These are phyloP conservation scores for Zalophus californianus DNA, from an alignment of 2,797 vertebrate genomes.

Conservation along the genomic window DNA sequence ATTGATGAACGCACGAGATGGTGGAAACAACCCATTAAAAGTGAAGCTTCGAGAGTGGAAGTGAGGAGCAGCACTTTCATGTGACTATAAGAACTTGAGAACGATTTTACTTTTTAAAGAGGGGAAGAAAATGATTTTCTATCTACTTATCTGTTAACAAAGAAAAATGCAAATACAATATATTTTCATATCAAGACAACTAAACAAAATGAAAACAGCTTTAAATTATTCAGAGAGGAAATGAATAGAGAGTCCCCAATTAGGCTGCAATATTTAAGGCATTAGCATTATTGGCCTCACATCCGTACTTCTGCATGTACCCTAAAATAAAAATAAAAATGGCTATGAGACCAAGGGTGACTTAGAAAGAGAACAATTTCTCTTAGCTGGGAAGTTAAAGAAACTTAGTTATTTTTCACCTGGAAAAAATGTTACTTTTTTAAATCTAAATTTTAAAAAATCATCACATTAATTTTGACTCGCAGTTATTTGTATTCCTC, in stretches of 20 bases:
- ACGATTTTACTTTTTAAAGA: slow-evolving; percentile 42
- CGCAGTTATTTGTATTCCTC: neutral
- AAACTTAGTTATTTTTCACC: slow-evolving; percentile 19
- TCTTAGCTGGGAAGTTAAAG: slow-evolving; percentile 57
- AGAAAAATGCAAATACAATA: slow-evolving; percentile 65
- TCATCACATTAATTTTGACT: slow-evolving; percentile 9
- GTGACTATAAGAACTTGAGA: slow-evolving; percentile 29
- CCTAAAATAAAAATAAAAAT: slow-evolving; percentile 55
- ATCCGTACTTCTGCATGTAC: neutral
- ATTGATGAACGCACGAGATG: slow-evolving; percentile 78
- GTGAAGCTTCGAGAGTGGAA: neutral
- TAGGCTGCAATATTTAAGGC: slow-evolving; percentile 54
- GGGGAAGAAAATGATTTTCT: neutral
- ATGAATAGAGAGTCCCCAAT: slow-evolving; percentile 59
- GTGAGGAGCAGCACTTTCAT: neutral
- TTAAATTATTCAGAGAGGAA: slow-evolving; percentile 62
- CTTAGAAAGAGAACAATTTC: neutral
- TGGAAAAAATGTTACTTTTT: slow-evolving; percentile 7
- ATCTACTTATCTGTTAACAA: slow-evolving; percentile 56
- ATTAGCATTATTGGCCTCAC: neutral
- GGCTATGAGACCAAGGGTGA: neutral
- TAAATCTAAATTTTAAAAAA: slow-evolving; percentile 7
- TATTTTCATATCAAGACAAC: slow-evolving; percentile 62
- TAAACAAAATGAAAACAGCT: slow-evolving; percentile 68
- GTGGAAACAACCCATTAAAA: slow-evolving; percentile 76